A percentile compares a stretch with the other conserved stretches of the same genome.
phyloP scores from a whole-genome alignment of 2,888 invertebrate species.

The Apamea monoglypha region DNA sequence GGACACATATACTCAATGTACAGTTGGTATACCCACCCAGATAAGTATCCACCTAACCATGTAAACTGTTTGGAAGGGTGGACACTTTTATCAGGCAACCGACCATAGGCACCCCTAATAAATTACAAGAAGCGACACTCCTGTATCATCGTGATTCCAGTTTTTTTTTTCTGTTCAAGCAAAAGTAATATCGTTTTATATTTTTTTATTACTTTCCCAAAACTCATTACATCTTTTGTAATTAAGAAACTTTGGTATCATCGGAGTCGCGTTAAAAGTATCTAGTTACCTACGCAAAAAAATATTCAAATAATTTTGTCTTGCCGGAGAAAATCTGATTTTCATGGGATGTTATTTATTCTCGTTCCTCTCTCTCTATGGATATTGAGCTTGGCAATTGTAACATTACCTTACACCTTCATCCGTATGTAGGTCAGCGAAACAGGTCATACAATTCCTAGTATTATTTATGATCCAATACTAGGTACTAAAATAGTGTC shows the following conservation, averaged over 20 bases:
- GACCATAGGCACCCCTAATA: constrained; percentile 25
- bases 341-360: neutral
- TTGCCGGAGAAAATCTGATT: constrained; percentile 14
- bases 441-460: constrained; percentile 16
- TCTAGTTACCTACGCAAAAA: constrained; percentile 19
- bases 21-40: too few relatives aligned
- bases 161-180: constrained; percentile 41
- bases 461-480: neutral
- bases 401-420: neutral
- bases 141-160: constrained; percentile 26
- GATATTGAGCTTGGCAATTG: neutral
- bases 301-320: constrained; percentile 35
- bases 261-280: constrained; percentile 38
- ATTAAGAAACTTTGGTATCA: constrained; percentile 68
- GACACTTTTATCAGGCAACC: neutral
- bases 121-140: constrained; percentile 23
- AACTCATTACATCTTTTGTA: constrained; percentile 67
- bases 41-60: neutral
- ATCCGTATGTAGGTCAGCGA: neutral
- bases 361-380: neutral
- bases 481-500: constrained; percentile 4
- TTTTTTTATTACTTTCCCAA: constrained; percentile 64
- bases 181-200: constrained; percentile 52
- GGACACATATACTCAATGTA: neutral
- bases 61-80: neutral